Evolutionary conservation across 2,888 invertebrate species (phyloP).

Genomic region (Scaeva pyrastri): DNA sequence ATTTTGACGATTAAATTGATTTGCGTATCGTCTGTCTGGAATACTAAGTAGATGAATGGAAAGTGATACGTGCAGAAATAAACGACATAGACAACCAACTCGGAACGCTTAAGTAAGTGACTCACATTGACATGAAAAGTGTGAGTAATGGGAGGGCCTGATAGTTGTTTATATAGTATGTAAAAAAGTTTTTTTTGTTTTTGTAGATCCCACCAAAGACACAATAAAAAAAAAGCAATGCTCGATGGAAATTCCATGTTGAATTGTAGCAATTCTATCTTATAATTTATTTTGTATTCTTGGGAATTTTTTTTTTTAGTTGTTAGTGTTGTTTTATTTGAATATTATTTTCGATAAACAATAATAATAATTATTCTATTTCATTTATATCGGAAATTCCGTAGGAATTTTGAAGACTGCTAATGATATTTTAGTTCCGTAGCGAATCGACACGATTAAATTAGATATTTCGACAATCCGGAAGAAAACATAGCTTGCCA

Average conservation of each 20-base stretch:
- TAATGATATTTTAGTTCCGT: not conserved
- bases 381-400: constrained; percentile 3
- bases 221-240: constrained; percentile 20
- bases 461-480: not conserved
- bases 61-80: constrained; percentile 71
- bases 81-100: not conserved
- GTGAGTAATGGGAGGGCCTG: constrained; percentile 27
- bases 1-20: constrained; percentile 72
- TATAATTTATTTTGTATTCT: constrained; percentile 21
- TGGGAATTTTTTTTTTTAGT: constrained; percentile 27
- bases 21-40: constrained; percentile 50
- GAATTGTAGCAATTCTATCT: constrained; percentile 7
- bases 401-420: not conserved
- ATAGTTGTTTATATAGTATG: constrained; percentile 11
- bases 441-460: not conserved
- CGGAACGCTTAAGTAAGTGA: constrained; percentile 42
- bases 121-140: constrained; percentile 35
- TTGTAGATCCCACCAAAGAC: constrained; percentile 62
- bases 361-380: too few relatives aligned
- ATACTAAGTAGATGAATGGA: constrained; percentile 60
- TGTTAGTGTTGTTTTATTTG: constrained; percentile 5
- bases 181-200: constrained; percentile 48
- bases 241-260: constrained; percentile 63
- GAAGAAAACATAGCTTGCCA: not conserved
- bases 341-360: constrained; percentile 3